These are phyloP conservation scores for Odontamblyopus lacepedii DNA, from an alignment of 2,797 vertebrate genomes.

Conservation along the genomic window DNA sequence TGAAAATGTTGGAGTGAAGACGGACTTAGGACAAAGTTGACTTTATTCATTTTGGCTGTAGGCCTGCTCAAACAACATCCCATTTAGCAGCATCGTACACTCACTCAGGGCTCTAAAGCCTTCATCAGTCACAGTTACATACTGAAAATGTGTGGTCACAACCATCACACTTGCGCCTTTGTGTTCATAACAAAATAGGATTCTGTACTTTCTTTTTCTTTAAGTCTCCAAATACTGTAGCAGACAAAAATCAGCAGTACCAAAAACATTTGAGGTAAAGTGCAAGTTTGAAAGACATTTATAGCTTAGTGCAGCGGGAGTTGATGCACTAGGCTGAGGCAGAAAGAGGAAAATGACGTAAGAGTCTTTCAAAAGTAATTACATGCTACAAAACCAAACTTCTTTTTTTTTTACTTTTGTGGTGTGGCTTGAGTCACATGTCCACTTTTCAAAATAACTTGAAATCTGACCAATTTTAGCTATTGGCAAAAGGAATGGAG, in stretches of 20 bases:
- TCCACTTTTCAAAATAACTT: neutral
- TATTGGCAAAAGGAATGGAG: neutral
- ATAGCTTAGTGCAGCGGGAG: constrained; percentile 44
- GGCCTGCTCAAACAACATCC: neutral
- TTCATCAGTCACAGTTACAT: neutral
- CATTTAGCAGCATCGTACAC: constrained; percentile 2
- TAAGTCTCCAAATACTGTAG: neutral
- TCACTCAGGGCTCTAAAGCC: neutral
- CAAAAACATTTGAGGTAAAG: constrained; percentile 32
- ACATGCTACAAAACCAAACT: constrained; percentile 31
- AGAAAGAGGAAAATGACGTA: constrained; percentile 30
- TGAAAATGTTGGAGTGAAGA: neutral
- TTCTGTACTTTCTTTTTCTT: neutral
- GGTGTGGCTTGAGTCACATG: neutral
- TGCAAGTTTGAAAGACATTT: constrained; percentile 44
- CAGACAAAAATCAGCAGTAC: constrained; percentile 16
- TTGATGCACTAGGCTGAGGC: constrained; percentile 35
- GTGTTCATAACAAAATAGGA: neutral
- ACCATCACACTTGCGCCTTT: neutral
- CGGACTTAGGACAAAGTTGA: constrained; percentile 12
- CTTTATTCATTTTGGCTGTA: neutral
- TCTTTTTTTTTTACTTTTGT: constrained; percentile 8
- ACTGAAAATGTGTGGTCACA: neutral
- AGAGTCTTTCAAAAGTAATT: constrained; percentile 48
- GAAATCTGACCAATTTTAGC: neutral